phyloP scores from a whole-genome alignment of 1,140 invertebrate species.

The Globodera ellingtonae region DNA sequence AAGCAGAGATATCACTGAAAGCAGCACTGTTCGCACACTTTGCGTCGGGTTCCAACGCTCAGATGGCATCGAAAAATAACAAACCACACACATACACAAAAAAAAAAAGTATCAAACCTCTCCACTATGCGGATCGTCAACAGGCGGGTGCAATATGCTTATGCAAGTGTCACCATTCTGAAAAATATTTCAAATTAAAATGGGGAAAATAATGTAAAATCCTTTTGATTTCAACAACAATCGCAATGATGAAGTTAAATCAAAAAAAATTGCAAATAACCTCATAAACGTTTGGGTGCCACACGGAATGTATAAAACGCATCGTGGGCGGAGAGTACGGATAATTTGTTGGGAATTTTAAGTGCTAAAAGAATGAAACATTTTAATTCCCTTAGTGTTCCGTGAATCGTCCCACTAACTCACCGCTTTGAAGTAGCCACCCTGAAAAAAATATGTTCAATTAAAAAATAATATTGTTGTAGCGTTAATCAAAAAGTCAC shows the following conservation, averaged over 20 bases:
- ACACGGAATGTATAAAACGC: conserved; percentile 96
- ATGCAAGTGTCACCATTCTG: conserved; percentile 99
- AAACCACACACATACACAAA: neutral
- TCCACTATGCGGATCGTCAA: conserved; percentile 97
- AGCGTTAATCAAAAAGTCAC: neutral
- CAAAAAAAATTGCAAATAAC: conserved; percentile 69
- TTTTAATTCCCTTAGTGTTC: neutral
- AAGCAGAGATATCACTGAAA: conserved; percentile 95
- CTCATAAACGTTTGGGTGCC: conserved; percentile 99
- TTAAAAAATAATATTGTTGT: neutral
- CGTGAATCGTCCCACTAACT: neutral
- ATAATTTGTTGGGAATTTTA: conserved; percentile 62
- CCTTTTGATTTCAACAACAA: neutral
- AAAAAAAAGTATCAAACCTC: conserved; percentile 69
- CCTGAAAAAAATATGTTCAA: conserved; percentile 70
- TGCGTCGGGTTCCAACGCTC: conserved; percentile 99
- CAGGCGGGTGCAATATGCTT: conserved; percentile 96
- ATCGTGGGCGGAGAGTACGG: conserved; percentile 97
- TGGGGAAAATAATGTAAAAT: conserved; percentile 8
- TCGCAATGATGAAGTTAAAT: neutral
- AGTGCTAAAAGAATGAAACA: neutral
- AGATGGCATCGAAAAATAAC: conserved; percentile 75
- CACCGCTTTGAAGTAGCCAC: conserved; percentile 93
- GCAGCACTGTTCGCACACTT: conserved; percentile 93
- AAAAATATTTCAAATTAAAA: conserved; percentile 50